Evolutionary conservation across 1,140 invertebrate genomes (phyloP), one percentile per base, ranked within the genome.

Genomic region (Platyscapa corneri): DNA sequence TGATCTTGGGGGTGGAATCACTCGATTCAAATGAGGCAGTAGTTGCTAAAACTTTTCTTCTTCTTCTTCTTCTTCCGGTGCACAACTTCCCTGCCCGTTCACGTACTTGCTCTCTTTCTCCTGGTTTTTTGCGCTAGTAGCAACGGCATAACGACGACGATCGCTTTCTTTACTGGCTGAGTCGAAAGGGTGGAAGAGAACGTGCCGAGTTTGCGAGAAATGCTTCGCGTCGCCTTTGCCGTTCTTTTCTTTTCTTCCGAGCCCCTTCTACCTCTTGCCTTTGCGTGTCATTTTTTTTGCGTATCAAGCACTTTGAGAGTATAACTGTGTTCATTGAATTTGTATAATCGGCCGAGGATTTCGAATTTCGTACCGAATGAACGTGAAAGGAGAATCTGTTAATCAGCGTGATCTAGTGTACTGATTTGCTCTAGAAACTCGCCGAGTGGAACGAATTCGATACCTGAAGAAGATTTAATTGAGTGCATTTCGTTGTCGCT

Each of bases 11-110:
- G 39, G 75, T 12, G 10, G 65, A 84, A 86, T 86, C 85, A 72
- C 64, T 77, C 72, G 79, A 86, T 86, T 86, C 80, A 86, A 86
- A 86, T 86, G 85, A 86, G 39, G n/a, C 76, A 72, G 76, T 67
- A 84, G 83, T 78, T 84, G 75, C 60, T 53, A 64, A 84, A 65
- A 81, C 67, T 87, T 82, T 82, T 84, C 75, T 77, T 82, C 72
- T 81, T 46, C 53, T 82, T 84, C 75, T 77, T 82, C 72, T 81
- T 46, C 53, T 64, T 60, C 27, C 74, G 20, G 67, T 60, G n/a
- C n/a, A 78, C 53, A 53, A 56, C 53, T 78, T 78, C 53, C 23
- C 46, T 64, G 42, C 70, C 23, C 37, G 37, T 42, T 42, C 70
- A 39, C 37, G 37, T 72, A 39, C 18, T 77, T 49, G 27, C 64